Evolutionary conservation across 2,113 vertebrate species (phyloP).

Genomic region (Isurus oxyrinchus): DNA sequence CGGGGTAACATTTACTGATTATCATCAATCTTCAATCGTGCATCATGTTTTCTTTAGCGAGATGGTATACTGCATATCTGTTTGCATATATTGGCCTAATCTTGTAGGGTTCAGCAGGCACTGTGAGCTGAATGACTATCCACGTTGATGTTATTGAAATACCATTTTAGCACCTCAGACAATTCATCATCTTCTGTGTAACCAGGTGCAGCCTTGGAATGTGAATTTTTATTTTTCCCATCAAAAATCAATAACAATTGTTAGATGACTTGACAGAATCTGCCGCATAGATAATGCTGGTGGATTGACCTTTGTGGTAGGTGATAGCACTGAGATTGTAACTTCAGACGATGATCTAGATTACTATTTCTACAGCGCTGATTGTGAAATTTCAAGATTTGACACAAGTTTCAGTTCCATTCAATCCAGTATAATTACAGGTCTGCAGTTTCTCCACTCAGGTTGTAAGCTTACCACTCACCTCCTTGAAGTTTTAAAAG

Average conservation of each 20-base stretch:
- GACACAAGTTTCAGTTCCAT: constrained; percentile 38
- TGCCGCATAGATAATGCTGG: constrained; percentile 44
- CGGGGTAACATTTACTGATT: not conserved
- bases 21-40: not conserved
- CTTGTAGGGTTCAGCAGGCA: constrained; percentile 46
- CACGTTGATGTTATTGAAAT: constrained; percentile 50
- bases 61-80: not conserved
- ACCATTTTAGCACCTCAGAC: constrained; percentile 49
- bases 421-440: constrained; percentile 39
- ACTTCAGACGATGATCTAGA: not conserved
- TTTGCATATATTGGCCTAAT: constrained; percentile 33
- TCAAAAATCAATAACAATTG: constrained; percentile 54
- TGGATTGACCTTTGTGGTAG: constrained; percentile 42
- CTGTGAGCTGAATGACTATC: constrained; percentile 52
- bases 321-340: not conserved
- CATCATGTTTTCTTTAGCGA: not conserved
- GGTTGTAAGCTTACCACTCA: constrained; percentile 39
- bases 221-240: constrained; percentile 46
- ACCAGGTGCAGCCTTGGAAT: constrained; percentile 49
- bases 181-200: constrained; percentile 48
- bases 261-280: constrained; percentile 51
- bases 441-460: constrained; percentile 36
- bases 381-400: constrained; percentile 41
- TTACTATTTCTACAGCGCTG: not conserved
- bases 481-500: constrained; percentile 30